phyloP scores from a whole-genome alignment of 2,888 invertebrate species.

The Caenorhabditis sulstoni region DNA sequence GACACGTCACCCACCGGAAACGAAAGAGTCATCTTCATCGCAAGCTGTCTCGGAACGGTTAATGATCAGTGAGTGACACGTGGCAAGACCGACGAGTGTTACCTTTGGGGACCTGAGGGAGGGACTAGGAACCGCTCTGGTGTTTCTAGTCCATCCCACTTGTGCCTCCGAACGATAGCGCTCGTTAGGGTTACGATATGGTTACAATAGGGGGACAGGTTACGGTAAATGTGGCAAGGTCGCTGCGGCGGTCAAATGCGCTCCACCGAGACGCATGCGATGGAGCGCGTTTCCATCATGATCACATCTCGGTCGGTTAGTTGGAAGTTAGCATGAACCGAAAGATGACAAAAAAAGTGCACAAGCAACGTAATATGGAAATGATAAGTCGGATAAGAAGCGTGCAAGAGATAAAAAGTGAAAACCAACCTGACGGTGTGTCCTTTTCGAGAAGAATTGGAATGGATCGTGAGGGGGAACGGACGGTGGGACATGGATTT shows the following conservation, averaged over 20 bases:
- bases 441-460: constrained; percentile 1
- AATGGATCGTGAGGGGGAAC: background rate
- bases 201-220: constrained; percentile 16
- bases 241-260: background rate
- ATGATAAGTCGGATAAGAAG: constrained; percentile 5
- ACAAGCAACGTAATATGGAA: constrained; percentile 40
- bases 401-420: constrained; percentile 38
- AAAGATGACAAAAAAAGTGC: constrained; percentile 3
- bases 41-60: constrained; percentile 14
- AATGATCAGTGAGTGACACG: constrained; percentile 16
- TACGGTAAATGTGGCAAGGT: constrained; percentile 5
- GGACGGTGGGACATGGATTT: constrained; percentile 16
- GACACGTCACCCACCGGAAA: constrained; percentile 53
- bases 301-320: background rate
- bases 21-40: constrained; percentile 32
- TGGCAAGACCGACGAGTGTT: no score
- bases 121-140: no score
- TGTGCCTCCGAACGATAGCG: no score
- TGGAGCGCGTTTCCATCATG: background rate
- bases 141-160: no score
- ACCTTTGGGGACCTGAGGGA: no score
- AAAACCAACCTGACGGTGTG: constrained; percentile 38
- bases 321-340: constrained; percentile 23
- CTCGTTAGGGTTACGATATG: constrained; percentile 1
- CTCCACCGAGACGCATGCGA: background rate